Evolutionary conservation across 1,140 invertebrate species (phyloP).

Genomic region (Babylonia areolata): DNA sequence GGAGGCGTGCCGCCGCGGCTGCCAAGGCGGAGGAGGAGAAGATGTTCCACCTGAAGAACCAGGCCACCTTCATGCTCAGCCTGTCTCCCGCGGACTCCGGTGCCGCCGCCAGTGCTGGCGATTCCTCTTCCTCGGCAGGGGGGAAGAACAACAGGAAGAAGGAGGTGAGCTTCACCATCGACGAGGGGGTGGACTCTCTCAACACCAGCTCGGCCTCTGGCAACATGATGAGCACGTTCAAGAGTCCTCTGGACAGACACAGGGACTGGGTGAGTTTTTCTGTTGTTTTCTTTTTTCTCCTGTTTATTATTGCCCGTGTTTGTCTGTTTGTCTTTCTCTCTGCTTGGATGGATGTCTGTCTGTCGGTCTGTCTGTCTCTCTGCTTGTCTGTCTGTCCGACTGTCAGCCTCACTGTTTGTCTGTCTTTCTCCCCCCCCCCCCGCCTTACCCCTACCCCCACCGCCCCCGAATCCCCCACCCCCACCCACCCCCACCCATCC

Average conservation of each 20-base stretch:
- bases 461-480: neutral
- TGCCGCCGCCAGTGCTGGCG: neutral
- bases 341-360: no score
- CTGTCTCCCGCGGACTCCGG: neutral
- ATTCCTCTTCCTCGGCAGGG: neutral
- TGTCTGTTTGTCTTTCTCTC: neutral
- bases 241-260: conserved; percentile 8
- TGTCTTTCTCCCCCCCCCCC: neutral
- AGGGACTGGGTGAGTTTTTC: neutral
- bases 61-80: conserved; percentile 39
- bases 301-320: neutral
- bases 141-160: conserved; percentile 34
- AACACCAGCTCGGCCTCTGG: conserved; percentile 39
- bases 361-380: neutral
- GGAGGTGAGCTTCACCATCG: conserved; percentile 52
- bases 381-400: neutral
- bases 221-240: conserved; percentile 32
- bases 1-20: conserved; percentile 20
- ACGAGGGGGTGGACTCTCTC: conserved; percentile 45
- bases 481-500: no score
- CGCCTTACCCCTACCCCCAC: neutral
- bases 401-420: neutral
- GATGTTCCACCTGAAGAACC: conserved; percentile 47
- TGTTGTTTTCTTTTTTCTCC: neutral
- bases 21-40: conserved; percentile 44